Conservation (phyloP, 2,113 vertebrate genomes). For the Mionectes macconnelli region DNA sequence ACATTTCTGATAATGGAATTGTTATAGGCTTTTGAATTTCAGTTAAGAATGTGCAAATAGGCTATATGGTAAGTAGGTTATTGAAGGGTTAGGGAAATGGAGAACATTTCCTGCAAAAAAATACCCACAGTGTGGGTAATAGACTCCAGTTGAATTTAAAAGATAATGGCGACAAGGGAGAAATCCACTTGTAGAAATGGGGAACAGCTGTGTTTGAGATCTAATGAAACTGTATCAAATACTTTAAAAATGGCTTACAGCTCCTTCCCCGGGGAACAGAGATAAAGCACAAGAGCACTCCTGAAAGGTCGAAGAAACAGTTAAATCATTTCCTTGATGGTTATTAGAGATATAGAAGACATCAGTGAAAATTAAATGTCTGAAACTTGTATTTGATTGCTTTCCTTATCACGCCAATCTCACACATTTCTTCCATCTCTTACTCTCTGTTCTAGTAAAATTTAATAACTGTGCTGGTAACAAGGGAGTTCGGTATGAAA, state of each 20-base stretch:
- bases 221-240: constrained; percentile 16
- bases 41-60: constrained; percentile 31
- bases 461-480: constrained; percentile 87
- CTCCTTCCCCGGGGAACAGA: background rate
- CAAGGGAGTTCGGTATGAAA: constrained; percentile 79
- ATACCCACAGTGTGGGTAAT: constrained; percentile 30
- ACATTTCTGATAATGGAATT: background rate
- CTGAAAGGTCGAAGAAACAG: constrained; percentile 53
- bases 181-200: constrained; percentile 50
- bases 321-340: constrained; percentile 47
- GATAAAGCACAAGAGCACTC: constrained; percentile 48
- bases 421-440: constrained; percentile 30
- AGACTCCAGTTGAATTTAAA: constrained; percentile 41
- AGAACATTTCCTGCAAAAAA: constrained; percentile 1
- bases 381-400: constrained; percentile 63
- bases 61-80: constrained; percentile 16
- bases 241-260: constrained; percentile 28
- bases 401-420: constrained; percentile 55
- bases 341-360: constrained; percentile 15
- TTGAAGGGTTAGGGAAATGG: constrained; percentile 50
- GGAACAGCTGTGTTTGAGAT: constrained; percentile 42
- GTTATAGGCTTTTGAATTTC: constrained; percentile 13
- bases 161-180: constrained; percentile 25
- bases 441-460: constrained; percentile 78
- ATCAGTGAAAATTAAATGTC: constrained; percentile 57